A percentile compares a stretch with the other conserved stretches of the same genome.
Evolutionary conservation across 1,140 invertebrate genomes (phyloP).

Genomic region (Oryzaephilus surinamensis): DNA sequence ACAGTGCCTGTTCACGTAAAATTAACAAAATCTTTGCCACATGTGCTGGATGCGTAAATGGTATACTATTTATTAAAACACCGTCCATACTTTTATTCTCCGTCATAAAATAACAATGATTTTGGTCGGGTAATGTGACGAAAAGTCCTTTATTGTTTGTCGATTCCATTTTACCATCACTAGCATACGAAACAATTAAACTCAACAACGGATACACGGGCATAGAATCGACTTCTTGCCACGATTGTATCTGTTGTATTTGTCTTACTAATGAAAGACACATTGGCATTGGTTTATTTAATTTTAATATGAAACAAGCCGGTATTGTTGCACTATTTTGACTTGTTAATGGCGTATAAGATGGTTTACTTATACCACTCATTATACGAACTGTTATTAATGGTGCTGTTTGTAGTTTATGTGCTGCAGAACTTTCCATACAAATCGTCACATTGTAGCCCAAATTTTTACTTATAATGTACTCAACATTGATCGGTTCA

Average conservation of each 20-base stretch:
- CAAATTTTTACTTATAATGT: constrained; percentile 56
- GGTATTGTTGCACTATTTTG: constrained; percentile 81
- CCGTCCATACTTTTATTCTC: constrained; percentile 70
- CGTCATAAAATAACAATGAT: constrained; percentile 88
- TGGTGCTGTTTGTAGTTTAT: constrained; percentile 75
- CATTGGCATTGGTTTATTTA: constrained; percentile 80
- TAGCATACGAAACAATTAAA: constrained; percentile 62
- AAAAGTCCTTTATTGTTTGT: constrained; percentile 62
- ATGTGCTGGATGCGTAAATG: constrained; percentile 88
- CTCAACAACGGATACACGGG: constrained; percentile 58
- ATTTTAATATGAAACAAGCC: constrained; percentile 79
- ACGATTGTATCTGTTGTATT: constrained; percentile 55
- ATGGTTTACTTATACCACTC: constrained; percentile 66
- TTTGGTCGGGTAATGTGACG: constrained; percentile 81
- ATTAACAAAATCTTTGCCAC: constrained; percentile 79
- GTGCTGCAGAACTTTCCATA: constrained; percentile 77
- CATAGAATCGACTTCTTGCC: too few species aligned
- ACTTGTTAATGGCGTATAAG: constrained; percentile 65
- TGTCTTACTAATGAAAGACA: constrained; percentile 61
- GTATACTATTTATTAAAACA: constrained; percentile 69
- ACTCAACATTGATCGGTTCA: constrained; percentile 62
- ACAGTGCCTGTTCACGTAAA: constrained; percentile 81
- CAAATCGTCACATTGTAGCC: constrained; percentile 83
- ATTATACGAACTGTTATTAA: constrained; percentile 65
- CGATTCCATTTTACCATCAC: constrained; percentile 56